Percentiles rank a stretch among this genome's conserved stretches.
Evolutionary conservation across 2,113 vertebrate genomes (phyloP).

Genomic region (Rhinichthys klamathensis): DNA sequence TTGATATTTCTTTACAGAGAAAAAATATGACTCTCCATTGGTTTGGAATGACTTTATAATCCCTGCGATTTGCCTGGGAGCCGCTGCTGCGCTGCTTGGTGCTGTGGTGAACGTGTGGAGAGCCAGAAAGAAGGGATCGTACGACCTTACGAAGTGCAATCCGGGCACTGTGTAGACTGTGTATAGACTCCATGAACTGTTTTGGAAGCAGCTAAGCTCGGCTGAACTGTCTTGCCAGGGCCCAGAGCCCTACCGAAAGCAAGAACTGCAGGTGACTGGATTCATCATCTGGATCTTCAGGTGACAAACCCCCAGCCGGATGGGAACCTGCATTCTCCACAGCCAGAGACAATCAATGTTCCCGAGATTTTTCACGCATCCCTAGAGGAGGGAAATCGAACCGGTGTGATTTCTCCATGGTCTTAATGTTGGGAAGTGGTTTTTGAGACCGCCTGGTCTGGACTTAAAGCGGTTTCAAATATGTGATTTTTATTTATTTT

Average conservation of each 20-base stretch:
- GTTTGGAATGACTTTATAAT: conserved; percentile 51
- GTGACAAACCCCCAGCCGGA: neutral
- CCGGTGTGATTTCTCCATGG: neutral
- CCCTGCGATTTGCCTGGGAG: conserved; percentile 43
- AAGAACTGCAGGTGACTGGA: conserved; percentile 6
- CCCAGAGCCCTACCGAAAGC: neutral
- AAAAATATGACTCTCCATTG: conserved; percentile 18
- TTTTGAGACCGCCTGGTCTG: neutral
- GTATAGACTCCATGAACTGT: neutral
- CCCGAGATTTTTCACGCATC: no score
- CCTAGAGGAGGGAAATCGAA: neutral
- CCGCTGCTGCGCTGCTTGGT: conserved; percentile 47
- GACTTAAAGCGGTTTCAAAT: neutral
- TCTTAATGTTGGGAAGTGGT: conserved; percentile 19
- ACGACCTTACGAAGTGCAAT: conserved; percentile 65
- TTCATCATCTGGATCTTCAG: neutral
- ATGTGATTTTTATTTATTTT: no score
- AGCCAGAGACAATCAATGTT: neutral
- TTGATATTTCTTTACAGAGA: conserved; percentile 47
- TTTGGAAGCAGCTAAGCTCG: neutral
- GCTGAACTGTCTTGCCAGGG: neutral
- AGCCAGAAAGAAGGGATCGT: conserved; percentile 70
- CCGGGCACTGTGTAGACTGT: conserved; percentile 28
- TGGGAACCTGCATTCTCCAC: conserved; percentile 8
- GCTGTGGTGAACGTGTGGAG: conserved; percentile 66